These are phyloP conservation scores for Hippoglossus stenolepis DNA, from an alignment of 2,113 vertebrate species.

Conservation along the genomic window DNA sequence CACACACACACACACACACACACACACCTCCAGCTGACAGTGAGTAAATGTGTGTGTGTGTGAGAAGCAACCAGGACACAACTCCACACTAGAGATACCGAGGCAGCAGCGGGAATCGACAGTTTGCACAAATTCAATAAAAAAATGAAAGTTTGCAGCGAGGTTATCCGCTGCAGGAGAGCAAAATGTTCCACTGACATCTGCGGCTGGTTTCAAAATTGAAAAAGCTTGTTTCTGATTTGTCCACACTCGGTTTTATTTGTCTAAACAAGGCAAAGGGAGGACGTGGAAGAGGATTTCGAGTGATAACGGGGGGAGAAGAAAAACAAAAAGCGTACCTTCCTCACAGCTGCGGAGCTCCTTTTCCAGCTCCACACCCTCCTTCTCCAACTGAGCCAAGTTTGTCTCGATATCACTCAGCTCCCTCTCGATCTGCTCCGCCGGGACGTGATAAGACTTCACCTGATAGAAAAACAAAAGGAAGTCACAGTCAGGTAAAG, in stretches of 20 bases:
- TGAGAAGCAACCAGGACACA: constrained; percentile 61
- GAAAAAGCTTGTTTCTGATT: not conserved
- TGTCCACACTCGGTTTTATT: constrained; percentile 21
- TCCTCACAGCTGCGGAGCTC: constrained; percentile 88
- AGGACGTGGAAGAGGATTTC: not conserved
- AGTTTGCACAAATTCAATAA: constrained; percentile 45
- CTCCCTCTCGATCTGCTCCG: constrained; percentile 87
- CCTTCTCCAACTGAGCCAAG: constrained; percentile 87
- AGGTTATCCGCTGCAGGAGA: constrained; percentile 16
- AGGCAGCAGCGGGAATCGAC: constrained; percentile 33
- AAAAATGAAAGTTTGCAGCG: constrained; percentile 31
- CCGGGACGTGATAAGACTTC: constrained; percentile 78
- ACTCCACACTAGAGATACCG: constrained; percentile 32
- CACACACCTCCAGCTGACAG: constrained; percentile 36
- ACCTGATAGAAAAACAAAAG: constrained; percentile 71
- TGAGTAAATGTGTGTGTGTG: constrained; percentile 34
- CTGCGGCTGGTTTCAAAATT: not conserved
- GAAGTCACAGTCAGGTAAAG: constrained; percentile 17
- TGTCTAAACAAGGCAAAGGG: not conserved
- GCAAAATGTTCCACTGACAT: not conserved
- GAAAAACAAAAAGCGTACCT: constrained; percentile 78
- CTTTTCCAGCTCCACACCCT: constrained; percentile 91
- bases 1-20: not conserved
- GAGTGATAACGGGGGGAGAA: not conserved
- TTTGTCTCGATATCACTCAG: constrained; percentile 86